Conservation (phyloP, 1,140 invertebrate species). For the Conopomorpha cramerella region DNA sequence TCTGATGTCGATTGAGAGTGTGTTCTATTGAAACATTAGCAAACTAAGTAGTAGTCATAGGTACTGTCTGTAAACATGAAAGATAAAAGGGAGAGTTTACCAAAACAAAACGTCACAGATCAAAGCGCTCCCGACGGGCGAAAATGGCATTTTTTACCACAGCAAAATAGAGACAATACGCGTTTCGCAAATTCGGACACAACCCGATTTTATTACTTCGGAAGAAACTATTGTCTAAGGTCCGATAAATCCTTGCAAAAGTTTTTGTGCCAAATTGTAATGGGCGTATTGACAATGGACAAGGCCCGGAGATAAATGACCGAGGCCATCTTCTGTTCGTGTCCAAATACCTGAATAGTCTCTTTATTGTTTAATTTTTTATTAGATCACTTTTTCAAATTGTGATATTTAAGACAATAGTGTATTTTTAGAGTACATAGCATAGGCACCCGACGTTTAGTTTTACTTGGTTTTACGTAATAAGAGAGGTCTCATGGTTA, state of each 20-base stretch:
- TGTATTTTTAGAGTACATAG: too few species aligned
- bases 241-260: slow-evolving; percentile 31
- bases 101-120: slow-evolving; percentile 13
- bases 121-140: slow-evolving; percentile 33
- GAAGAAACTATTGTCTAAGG: slow-evolving; percentile 19
- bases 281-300: slow-evolving; percentile 24
- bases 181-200: slow-evolving; percentile 30
- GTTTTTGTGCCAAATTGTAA: slow-evolving; percentile 17
- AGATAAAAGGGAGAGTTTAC: slow-evolving; percentile 29
- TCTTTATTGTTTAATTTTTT: too few species aligned
- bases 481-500: too few species aligned
- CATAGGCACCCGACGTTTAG: too few species aligned
- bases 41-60: too few species aligned
- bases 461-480: too few species aligned
- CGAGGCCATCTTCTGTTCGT: slow-evolving; percentile 13
- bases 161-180: slow-evolving; percentile 27
- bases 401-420: too few species aligned
- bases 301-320: slow-evolving; percentile 14
- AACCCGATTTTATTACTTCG: slow-evolving; percentile 25
- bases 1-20: too few species aligned
- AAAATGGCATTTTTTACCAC: slow-evolving; percentile 33
- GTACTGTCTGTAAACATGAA: too few species aligned
- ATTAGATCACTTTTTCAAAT: too few species aligned
- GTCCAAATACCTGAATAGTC: slow-evolving; percentile 8
- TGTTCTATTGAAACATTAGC: too few species aligned